Percentiles rank a stretch among this genome's conserved stretches.
Evolutionary conservation across 2,888 invertebrate genomes (phyloP).

Genomic region (Cepaea hortensis): DNA sequence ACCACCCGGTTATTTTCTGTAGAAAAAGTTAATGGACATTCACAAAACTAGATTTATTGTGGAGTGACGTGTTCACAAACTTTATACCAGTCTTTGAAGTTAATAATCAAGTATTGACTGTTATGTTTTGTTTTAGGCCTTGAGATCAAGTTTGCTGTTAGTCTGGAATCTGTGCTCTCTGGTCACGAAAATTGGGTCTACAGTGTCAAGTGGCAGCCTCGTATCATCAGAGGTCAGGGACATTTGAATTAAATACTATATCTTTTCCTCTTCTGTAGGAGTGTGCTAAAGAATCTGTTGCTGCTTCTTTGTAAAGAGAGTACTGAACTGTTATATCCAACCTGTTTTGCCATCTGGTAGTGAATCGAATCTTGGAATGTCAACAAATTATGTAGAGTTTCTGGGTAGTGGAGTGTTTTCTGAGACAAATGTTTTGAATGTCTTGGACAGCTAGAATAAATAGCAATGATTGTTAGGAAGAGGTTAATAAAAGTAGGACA

Average conservation of each 20-base stretch:
- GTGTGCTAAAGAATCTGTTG: background rate
- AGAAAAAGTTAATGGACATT: too few relatives aligned
- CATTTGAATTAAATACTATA: background rate
- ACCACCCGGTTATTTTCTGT: too few relatives aligned
- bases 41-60: too few relatives aligned
- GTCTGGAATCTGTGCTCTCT: slow-evolving; percentile 88
- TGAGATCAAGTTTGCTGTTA: slow-evolving; percentile 78
- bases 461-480: too few relatives aligned
- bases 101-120: background rate
- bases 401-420: too few relatives aligned
- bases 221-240: slow-evolving; percentile 56
- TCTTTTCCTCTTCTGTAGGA: background rate
- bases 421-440: too few relatives aligned
- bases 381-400: too few relatives aligned
- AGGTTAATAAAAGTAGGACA: too few relatives aligned
- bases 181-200: slow-evolving; percentile 97
- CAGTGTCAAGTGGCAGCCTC: slow-evolving; percentile 88
- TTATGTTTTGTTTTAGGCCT: background rate
- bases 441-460: too few relatives aligned
- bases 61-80: background rate
- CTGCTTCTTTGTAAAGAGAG: background rate
- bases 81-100: background rate
- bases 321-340: too few relatives aligned
- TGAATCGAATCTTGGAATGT: too few relatives aligned
- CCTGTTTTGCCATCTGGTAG: too few relatives aligned